A percentile compares a stretch with the other conserved stretches of the same genome.
These are phyloP conservation scores for Sphaerodactylus townsendi DNA, from an alignment of 2,113 vertebrate species.

Conservation along the genomic window DNA sequence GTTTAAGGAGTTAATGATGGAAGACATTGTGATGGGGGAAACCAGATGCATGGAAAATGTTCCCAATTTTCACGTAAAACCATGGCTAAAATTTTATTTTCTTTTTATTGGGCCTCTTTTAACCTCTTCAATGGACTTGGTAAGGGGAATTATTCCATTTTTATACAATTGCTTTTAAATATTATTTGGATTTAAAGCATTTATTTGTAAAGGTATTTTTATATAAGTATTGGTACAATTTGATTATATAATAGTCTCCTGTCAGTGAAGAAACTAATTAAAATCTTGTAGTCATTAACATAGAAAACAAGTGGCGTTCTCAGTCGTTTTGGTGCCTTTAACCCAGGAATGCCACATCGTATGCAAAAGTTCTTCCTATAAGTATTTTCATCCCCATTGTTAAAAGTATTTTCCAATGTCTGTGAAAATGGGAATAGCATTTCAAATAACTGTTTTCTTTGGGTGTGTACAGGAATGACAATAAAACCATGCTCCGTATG, in stretches of 20 bases:
- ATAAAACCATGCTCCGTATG: neutral
- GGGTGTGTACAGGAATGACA: neutral
- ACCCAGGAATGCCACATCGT: neutral
- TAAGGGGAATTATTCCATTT: slow-evolving; percentile 5
- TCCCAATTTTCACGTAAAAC: neutral
- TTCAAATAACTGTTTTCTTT: neutral
- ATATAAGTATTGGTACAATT: neutral
- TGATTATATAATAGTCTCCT: neutral
- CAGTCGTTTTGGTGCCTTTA: neutral
- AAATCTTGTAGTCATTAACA: neutral
- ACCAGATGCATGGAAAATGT: neutral
- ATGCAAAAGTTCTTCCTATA: neutral
- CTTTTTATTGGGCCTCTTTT: neutral
- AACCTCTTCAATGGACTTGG: neutral
- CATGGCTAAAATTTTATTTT: neutral
- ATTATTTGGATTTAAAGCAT: slow-evolving; percentile 10
- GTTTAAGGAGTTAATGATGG: neutral
- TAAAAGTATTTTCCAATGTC: neutral
- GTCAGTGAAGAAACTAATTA: neutral
- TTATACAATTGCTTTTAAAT: neutral
- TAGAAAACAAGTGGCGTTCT: neutral
- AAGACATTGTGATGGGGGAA: neutral
- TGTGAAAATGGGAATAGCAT: neutral
- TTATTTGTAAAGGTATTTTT: slow-evolving; percentile 24
- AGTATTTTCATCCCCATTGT: neutral